phyloP scores from a whole-genome alignment of 2,888 invertebrate genomes.

The Eurytoma adleriae region DNA sequence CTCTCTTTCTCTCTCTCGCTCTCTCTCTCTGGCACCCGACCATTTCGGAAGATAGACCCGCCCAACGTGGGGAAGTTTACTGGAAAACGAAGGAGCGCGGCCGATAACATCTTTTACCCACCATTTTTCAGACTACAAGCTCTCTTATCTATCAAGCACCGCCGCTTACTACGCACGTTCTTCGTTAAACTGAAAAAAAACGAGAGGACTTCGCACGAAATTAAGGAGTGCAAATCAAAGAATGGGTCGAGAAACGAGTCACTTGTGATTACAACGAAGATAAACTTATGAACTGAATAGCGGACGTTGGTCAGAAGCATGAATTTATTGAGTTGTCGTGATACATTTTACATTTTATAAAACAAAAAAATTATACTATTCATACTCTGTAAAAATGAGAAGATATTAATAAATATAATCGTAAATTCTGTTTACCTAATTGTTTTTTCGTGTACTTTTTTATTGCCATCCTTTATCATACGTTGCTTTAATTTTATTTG shows the following conservation, averaged over 20 bases:
- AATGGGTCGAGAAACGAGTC: not conserved
- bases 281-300: not conserved
- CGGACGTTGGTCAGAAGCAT: not conserved
- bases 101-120: slow-evolving; percentile 15
- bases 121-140: not conserved
- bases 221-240: not conserved
- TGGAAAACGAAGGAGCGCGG: not conserved
- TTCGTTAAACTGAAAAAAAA: not conserved
- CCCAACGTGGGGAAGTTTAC: not conserved
- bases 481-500: too few species aligned
- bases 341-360: too few species aligned
- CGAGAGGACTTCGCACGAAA: not conserved
- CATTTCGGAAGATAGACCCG: slow-evolving; percentile 17
- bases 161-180: not conserved
- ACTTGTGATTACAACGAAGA: not conserved
- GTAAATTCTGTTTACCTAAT: too few species aligned
- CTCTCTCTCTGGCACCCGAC: not conserved
- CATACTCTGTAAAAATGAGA: too few species aligned
- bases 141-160: not conserved
- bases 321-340: slow-evolving; percentile 1
- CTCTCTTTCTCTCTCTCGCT: too few species aligned
- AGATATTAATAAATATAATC: too few species aligned
- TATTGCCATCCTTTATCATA: too few species aligned
- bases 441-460: too few species aligned
- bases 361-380: too few species aligned